These are phyloP conservation scores for Mythimna loreyi DNA, from an alignment of 2,888 invertebrate genomes.

Conservation along the genomic window DNA sequence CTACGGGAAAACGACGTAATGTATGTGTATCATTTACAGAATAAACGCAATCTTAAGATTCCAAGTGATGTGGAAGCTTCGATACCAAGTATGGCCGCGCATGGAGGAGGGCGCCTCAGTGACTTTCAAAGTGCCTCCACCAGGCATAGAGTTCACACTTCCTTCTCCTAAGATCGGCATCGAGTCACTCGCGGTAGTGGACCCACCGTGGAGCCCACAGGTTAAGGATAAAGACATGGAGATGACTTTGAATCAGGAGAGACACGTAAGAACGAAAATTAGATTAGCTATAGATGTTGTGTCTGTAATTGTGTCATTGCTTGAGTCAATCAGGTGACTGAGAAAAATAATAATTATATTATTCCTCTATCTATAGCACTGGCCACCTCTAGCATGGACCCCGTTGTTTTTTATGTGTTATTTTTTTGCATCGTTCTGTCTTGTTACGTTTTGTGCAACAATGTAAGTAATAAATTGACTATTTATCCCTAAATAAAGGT, in stretches of 20 bases:
- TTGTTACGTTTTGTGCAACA: conserved; percentile 21
- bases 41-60: conserved; percentile 92
- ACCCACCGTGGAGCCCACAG: conserved; percentile 99
- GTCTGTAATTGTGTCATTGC: conserved; percentile 28
- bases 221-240: conserved; percentile 99
- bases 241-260: conserved; percentile 99
- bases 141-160: conserved; percentile 99
- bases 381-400: conserved; percentile 36
- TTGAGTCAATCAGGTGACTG: conserved; percentile 1
- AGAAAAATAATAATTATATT: conserved; percentile 25
- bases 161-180: conserved; percentile 99
- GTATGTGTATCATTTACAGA: conserved; percentile 67
- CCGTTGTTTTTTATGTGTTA: conserved; percentile 20
- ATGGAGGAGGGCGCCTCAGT: conserved; percentile 99
- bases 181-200: conserved; percentile 97
- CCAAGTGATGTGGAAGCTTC: conserved; percentile 98
- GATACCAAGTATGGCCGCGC: conserved; percentile 99
- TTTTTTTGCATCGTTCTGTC: conserved; percentile 25
- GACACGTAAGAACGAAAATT: conserved; percentile 93
- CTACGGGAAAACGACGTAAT: not conserved
- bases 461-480: conserved; percentile 35
- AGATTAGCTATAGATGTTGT: conserved; percentile 21
- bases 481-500: not conserved
- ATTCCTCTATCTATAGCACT: conserved; percentile 26
- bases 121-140: conserved; percentile 99